Evolutionary conservation across 2,113 vertebrate species (phyloP).

Genomic region (Odobenus rosmarus): DNA sequence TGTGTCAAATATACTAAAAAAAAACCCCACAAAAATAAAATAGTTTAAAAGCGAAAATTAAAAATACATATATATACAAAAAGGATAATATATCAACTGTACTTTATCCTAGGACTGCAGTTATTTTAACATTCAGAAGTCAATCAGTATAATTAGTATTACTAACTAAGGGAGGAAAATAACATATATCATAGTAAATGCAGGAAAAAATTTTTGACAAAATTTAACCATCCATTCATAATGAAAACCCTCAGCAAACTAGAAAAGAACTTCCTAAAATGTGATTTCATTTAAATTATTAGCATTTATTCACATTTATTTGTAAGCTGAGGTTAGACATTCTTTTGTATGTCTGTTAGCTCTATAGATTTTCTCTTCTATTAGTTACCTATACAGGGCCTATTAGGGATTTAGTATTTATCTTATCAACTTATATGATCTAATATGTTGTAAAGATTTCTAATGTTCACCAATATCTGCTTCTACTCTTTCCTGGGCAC

Average conservation of each 20-base stretch:
- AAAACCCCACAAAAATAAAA: background rate
- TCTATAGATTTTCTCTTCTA: background rate
- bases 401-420: background rate
- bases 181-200: background rate
- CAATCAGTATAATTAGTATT: background rate
- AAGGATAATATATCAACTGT: background rate
- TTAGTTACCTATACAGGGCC: background rate
- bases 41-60: background rate
- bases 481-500: background rate
- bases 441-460: background rate
- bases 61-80: background rate
- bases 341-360: background rate
- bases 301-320: background rate
- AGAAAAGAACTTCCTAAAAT: background rate
- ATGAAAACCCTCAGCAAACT: background rate
- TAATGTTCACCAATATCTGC: background rate
- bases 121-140: background rate
- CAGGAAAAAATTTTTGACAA: background rate
- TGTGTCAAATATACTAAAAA: background rate
- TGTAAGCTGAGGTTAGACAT: background rate
- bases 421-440: background rate
- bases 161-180: background rate
- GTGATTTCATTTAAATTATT: background rate
- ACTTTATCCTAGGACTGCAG: background rate
- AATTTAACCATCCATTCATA: background rate